These are phyloP conservation scores for Amphiprion ocellaris DNA, from an alignment of 2,113 vertebrate species.

Conservation along the genomic window DNA sequence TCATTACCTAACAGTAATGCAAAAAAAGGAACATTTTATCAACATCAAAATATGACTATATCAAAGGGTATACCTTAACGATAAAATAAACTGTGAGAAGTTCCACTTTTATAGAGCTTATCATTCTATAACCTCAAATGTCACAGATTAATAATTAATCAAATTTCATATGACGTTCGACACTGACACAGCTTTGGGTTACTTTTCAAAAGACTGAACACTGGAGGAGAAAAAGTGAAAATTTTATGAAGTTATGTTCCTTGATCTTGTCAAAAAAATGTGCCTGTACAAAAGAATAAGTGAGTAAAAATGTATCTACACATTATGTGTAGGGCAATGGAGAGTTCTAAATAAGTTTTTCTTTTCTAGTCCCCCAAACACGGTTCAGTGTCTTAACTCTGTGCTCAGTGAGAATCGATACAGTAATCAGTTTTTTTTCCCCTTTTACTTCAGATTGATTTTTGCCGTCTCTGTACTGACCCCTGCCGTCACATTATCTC, in stretches of 20 bases:
- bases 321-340: slow-evolving; percentile 10
- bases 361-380: slow-evolving; percentile 44
- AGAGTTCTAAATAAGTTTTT: slow-evolving; percentile 50
- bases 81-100: neutral
- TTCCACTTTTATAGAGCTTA: neutral
- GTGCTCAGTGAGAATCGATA: slow-evolving; percentile 76
- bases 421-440: slow-evolving; percentile 76
- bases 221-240: neutral
- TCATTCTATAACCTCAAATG: slow-evolving; percentile 9
- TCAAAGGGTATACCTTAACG: neutral
- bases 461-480: slow-evolving; percentile 77
- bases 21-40: too few species aligned
- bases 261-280: slow-evolving; percentile 15
- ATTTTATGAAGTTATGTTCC: neutral
- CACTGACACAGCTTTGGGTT: neutral
- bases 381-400: slow-evolving; percentile 73
- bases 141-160: slow-evolving; percentile 10
- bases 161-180: neutral
- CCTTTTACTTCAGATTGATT: slow-evolving; percentile 82
- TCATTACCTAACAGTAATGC: too few species aligned
- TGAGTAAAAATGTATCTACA: slow-evolving; percentile 11
- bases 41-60: too few species aligned
- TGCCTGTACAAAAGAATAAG: neutral
- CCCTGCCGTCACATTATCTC: slow-evolving; percentile 82
- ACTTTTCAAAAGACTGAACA: slow-evolving; percentile 1